A percentile compares a stretch with the other conserved stretches of the same genome.
Evolutionary conservation across 1,140 invertebrate genomes (phyloP).

Genomic region (Leptinotarsa undecemlineata): DNA sequence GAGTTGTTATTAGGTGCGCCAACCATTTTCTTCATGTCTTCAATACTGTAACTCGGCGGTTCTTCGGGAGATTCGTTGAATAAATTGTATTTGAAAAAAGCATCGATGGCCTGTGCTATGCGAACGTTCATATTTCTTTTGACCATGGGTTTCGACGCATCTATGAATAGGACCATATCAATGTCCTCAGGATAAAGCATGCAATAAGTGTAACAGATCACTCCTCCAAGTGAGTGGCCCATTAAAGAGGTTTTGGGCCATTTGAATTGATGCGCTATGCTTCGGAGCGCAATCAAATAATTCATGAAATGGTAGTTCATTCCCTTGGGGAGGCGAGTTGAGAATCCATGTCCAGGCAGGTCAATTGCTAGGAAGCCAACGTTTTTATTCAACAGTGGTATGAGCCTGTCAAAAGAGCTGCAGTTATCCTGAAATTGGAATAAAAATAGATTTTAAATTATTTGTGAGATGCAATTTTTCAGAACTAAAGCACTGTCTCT

Average conservation of each 20-base stretch:
- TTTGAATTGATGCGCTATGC: slow-evolving; percentile 65
- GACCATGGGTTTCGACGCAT: slow-evolving; percentile 59
- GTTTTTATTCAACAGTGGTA: slow-evolving; percentile 63
- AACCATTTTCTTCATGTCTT: slow-evolving; percentile 57
- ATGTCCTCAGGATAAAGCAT: slow-evolving; percentile 63
- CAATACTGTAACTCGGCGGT: slow-evolving; percentile 64
- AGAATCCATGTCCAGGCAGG: slow-evolving; percentile 74
- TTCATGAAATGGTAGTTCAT: slow-evolving; percentile 65
- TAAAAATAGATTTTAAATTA: too few relatives aligned
- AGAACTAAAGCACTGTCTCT: too few relatives aligned
- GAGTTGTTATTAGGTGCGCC: slow-evolving; percentile 41
- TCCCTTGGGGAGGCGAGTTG: slow-evolving; percentile 67
- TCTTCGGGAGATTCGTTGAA: slow-evolving; percentile 54
- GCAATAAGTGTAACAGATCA: slow-evolving; percentile 62
- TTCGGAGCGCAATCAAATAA: slow-evolving; percentile 60
- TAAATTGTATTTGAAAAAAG: slow-evolving; percentile 57
- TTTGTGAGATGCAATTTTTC: too few relatives aligned
- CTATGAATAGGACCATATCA: slow-evolving; percentile 66
- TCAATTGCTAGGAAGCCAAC: slow-evolving; percentile 69
- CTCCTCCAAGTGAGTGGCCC: slow-evolving; percentile 66
- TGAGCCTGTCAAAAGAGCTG: slow-evolving; percentile 71
- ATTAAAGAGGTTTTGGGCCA: slow-evolving; percentile 73
- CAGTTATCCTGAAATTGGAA: slow-evolving; percentile 65
- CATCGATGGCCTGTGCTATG: slow-evolving; percentile 54
- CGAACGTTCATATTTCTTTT: slow-evolving; percentile 41